These are phyloP conservation scores for Amazona guildingii DNA, from an alignment of 2,113 vertebrate genomes.

Conservation along the genomic window DNA sequence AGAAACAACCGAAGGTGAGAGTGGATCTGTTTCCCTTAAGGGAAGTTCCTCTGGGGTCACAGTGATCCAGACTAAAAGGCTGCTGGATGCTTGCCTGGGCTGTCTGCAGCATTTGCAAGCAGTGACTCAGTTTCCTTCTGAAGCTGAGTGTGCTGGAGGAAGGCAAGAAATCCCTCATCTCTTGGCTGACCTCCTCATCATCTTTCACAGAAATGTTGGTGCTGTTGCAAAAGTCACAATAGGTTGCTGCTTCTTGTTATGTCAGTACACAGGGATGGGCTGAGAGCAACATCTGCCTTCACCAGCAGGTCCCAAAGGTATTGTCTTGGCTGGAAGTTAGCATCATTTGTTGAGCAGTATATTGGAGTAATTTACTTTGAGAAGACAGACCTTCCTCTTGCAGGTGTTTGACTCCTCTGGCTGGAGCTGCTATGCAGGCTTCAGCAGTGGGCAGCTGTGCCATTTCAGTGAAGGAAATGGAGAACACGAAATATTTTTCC, in stretches of 20 bases:
- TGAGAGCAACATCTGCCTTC: background rate
- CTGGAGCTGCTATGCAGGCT: background rate
- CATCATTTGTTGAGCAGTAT: background rate
- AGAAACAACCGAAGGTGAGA: background rate
- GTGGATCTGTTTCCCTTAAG: background rate
- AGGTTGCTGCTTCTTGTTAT: background rate
- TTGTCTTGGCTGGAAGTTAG: background rate
- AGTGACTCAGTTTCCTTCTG: background rate
- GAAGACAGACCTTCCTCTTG: background rate
- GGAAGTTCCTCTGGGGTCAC: background rate
- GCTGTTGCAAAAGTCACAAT: background rate
- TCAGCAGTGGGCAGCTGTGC: background rate
- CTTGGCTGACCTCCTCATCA: background rate
- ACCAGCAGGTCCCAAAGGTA: background rate
- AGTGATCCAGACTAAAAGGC: background rate
- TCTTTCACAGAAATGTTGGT: background rate
- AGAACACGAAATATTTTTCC: background rate
- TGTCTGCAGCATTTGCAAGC: background rate
- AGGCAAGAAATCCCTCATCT: background rate
- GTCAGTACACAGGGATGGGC: background rate
- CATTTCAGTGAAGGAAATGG: background rate
- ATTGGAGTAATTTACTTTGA: background rate
- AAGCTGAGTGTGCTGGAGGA: background rate
- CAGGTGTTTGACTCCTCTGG: background rate
- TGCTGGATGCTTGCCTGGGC: background rate